phyloP scores from a whole-genome alignment of 2,888 invertebrate species.

The Diogma glabrata region DNA sequence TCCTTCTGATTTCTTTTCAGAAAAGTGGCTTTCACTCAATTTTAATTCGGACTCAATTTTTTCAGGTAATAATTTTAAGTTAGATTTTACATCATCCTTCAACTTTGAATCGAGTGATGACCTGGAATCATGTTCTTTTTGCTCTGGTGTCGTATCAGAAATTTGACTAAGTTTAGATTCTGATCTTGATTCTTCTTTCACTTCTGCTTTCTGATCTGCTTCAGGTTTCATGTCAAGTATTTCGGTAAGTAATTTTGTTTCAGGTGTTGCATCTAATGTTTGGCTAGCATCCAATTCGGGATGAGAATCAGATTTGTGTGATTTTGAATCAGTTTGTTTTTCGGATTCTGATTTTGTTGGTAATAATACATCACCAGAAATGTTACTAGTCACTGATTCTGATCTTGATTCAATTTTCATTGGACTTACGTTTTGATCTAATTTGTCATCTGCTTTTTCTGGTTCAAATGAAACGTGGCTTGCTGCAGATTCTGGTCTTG shows the following conservation, averaged over 20 bases:
- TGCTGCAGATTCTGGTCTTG: conserved; percentile 1
- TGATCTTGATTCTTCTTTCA: background rate
- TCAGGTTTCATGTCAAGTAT: too few species aligned
- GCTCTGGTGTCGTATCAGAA: background rate
- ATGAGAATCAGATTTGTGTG: too few species aligned
- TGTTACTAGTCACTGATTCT: conserved; percentile 11
- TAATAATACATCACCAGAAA: background rate
- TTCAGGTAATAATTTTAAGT: too few species aligned
- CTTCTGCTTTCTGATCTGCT: background rate
- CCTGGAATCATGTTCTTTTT: too few species aligned
- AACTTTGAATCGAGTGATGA: too few species aligned
- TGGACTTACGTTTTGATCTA: conserved; percentile 6
- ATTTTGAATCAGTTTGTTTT: background rate
- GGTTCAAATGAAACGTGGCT: background rate
- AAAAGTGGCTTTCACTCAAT: conserved; percentile 5
- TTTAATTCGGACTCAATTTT: background rate
- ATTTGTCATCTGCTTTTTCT: conserved; percentile 11
- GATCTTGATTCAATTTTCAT: conserved; percentile 16
- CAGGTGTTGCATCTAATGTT: too few species aligned
- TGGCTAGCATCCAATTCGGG: too few species aligned
- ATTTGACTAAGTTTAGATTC: background rate
- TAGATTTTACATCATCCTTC: too few species aligned
- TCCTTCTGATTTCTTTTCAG: conserved; percentile 18
- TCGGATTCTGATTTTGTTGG: background rate
- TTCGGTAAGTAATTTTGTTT: too few species aligned